phyloP scores from a whole-genome alignment of 2,888 invertebrate species.

The Toxonevra muliebris region DNA sequence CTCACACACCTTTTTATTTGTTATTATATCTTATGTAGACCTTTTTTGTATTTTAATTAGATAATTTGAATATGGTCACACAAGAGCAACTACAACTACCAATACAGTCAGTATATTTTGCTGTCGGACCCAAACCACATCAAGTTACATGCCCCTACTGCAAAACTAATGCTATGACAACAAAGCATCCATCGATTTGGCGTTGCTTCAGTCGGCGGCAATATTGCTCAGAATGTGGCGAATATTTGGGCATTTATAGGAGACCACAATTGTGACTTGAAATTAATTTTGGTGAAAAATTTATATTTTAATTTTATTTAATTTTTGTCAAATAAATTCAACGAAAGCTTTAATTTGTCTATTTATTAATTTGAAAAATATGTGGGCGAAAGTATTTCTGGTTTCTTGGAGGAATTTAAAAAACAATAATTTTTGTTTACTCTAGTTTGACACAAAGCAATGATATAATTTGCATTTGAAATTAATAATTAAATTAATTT shows the following conservation, averaged over 20 bases:
- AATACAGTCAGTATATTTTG: slow-evolving; percentile 50
- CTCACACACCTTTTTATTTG: no score
- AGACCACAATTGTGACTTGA: slow-evolving; percentile 54
- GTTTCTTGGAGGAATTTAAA: not conserved
- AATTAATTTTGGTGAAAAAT: not conserved
- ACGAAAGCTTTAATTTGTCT: no score
- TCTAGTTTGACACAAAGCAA: no score
- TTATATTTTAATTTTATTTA: not conserved
- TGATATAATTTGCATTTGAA: no score
- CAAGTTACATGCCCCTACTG: slow-evolving; percentile 61
- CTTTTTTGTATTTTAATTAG: no score
- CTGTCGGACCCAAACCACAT: slow-evolving; percentile 58
- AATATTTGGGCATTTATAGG: slow-evolving; percentile 60
- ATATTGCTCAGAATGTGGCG: slow-evolving; percentile 59
- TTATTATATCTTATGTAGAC: no score
- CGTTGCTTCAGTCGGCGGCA: slow-evolving; percentile 54
- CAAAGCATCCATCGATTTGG: slow-evolving; percentile 49
- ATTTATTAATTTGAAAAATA: not conserved
- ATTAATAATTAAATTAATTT: no score
- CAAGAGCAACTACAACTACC: slow-evolving; percentile 23
- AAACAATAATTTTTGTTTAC: no score
- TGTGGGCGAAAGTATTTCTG: not conserved
- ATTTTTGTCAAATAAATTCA: not conserved
- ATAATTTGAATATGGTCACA: slow-evolving; percentile 14
- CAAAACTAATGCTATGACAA: slow-evolving; percentile 52